These are phyloP conservation scores for Hemibagrus guttatus DNA, from an alignment of 2,797 vertebrate genomes.

Conservation along the genomic window DNA sequence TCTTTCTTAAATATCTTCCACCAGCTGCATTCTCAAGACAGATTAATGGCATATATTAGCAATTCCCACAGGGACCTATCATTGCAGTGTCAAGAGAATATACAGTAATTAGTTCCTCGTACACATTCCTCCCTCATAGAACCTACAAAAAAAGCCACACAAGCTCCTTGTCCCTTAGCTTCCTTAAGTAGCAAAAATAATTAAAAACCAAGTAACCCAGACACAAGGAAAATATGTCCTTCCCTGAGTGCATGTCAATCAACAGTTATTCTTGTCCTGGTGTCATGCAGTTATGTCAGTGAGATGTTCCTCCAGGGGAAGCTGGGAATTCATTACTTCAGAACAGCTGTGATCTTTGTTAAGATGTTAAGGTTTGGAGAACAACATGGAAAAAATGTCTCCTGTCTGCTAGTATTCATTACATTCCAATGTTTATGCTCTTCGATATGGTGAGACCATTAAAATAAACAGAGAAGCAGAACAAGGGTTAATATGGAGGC, in stretches of 20 bases:
- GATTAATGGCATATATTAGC: constrained; percentile 48
- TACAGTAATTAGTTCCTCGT: constrained; percentile 40
- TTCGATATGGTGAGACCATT: not conserved
- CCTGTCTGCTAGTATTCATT: not conserved
- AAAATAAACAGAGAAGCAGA: not conserved
- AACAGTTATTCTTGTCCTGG: constrained; percentile 67
- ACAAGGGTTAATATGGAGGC: too few relatives aligned
- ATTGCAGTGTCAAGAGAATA: constrained; percentile 27
- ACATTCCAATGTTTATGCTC: not conserved
- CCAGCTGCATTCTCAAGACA: constrained; percentile 34
- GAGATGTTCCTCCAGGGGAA: constrained; percentile 63
- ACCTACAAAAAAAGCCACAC: constrained; percentile 2
- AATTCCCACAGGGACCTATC: constrained; percentile 34
- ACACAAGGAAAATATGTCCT: constrained; percentile 46
- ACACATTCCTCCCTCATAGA: constrained; percentile 8
- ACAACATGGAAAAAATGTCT: not conserved
- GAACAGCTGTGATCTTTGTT: constrained; percentile 70
- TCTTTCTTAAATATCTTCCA: constrained; percentile 34
- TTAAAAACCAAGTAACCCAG: constrained; percentile 23
- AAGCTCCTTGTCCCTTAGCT: not conserved
- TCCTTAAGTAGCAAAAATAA: constrained; percentile 18
- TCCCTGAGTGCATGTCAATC: constrained; percentile 59
- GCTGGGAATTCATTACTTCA: constrained; percentile 59
- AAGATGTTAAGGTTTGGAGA: constrained; percentile 40
- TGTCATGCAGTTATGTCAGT: constrained; percentile 61